These are phyloP conservation scores for Centropristis striata DNA, from an alignment of 2,113 vertebrate species.

Conservation along the genomic window DNA sequence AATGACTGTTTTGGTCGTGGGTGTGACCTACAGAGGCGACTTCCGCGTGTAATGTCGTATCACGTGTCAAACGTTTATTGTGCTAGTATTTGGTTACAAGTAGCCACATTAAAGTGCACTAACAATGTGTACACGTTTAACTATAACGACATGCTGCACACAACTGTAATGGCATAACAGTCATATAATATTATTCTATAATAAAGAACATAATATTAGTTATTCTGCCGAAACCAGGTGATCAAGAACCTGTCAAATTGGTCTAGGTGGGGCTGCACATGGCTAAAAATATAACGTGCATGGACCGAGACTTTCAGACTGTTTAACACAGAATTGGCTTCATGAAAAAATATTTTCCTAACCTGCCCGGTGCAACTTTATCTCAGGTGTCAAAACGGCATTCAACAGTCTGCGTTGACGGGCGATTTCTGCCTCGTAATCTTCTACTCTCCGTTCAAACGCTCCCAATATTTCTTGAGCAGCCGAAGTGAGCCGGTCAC, in stretches of 20 bases:
- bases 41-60: neutral
- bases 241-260: neutral
- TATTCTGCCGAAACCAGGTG: no score
- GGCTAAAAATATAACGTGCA: rapidly evolving
- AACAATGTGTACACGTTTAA: neutral
- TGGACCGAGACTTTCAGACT: rapidly evolving
- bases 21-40: neutral
- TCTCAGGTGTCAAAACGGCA: slow-evolving; percentile 3
- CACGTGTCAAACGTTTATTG: no score
- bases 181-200: no score
- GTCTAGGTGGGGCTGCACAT: neutral
- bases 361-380: slow-evolving; percentile 51
- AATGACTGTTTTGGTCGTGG: no score
- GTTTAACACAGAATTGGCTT: rapidly evolving
- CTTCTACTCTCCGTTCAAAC: slow-evolving; percentile 51
- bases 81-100: no score
- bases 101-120: no score
- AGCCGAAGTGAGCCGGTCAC: slow-evolving; percentile 63
- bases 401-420: slow-evolving; percentile 66
- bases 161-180: neutral
- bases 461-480: slow-evolving; percentile 69
- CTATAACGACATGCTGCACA: no score
- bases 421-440: slow-evolving; percentile 58
- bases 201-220: no score
- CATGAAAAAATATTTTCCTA: neutral